Base-by-base conservation (phyloP, 2,113 vertebrate genomes). In the Gymnobelideus leadbeateri region DNA sequence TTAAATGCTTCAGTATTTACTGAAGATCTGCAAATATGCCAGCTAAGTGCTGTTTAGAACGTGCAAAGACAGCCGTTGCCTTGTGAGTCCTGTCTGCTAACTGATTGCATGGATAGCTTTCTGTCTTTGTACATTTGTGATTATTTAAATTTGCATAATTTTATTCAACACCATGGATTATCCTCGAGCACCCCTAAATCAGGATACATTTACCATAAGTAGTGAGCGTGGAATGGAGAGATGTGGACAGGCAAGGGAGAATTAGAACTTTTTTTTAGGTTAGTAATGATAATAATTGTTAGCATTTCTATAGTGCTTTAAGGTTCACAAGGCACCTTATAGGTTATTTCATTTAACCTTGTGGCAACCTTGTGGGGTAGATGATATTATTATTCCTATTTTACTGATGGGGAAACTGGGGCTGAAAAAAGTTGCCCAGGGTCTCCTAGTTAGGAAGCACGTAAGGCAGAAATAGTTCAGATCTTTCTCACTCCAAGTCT, bases 1-100 rank as follows among this genome's bases (percentile, higher is more conserved):
- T 94, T 52, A 92, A 95, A 47, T 94, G 24, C 43, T 91, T 96
- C n/a, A 55, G 68, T 95, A 92, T 95, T 96, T 97, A 93, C 93
- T 94, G 50, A 94, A 89, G 47, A 51, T 89, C n/a, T 91, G 93
- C 6, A 84, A 52, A 92, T 11, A 89, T 46, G 46, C 11, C 31
- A 93, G n/a, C 19, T 93, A 92, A 50, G 53, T 95, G n/a, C 31
- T 91, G 14, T 46, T 92, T 93, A 94, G 92, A 93, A 92, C 55
- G 92, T 19, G 68, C 8, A 93, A 21, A 92, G 51, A 77, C 94
- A 53, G 28, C 50, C 47, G 26, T 94, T 89, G 50, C 54, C 89
- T 94, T 92, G 93, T 50, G 57, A 43, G 11, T 94, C 23, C 47
- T 94, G 55, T 92, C n/a, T 94, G 1, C 46, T 51, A 16, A 51